A percentile compares a stretch with the other conserved stretches of the same genome.
phyloP scores from a whole-genome alignment of 2,797 vertebrate genomes.

The Chelidonichthys spinosus region DNA sequence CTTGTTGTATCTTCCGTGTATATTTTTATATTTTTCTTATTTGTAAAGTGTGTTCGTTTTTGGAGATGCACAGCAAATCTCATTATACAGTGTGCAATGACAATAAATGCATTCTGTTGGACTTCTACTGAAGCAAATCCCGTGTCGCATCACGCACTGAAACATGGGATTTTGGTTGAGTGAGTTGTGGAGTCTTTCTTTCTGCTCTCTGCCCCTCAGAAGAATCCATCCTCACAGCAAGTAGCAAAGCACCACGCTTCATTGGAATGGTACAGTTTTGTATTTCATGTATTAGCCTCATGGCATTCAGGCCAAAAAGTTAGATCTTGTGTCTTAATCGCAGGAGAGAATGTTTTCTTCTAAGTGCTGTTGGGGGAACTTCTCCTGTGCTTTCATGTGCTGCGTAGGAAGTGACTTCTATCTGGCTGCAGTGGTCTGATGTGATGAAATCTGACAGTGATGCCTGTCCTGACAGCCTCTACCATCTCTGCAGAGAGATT shows the following conservation, averaged over 20 bases:
- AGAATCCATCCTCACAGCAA: background rate
- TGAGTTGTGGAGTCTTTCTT: background rate
- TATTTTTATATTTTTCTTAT: too few relatives aligned
- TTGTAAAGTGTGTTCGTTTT: too few relatives aligned
- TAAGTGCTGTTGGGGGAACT: background rate
- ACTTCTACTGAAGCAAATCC: background rate
- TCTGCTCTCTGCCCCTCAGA: background rate
- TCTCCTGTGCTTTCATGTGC: background rate
- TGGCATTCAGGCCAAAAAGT: background rate
- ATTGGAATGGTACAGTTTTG: background rate
- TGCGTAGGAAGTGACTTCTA: background rate
- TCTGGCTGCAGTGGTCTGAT: constrained; percentile 1
- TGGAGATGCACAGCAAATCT: too few relatives aligned
- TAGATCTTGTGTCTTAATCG: background rate
- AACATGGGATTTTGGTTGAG: background rate
- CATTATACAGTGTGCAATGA: too few relatives aligned
- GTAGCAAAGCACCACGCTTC: background rate
- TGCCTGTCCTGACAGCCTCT: background rate
- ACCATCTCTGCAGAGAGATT: constrained; percentile 17
- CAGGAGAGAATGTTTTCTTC: background rate
- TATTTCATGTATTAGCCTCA: background rate
- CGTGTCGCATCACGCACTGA: background rate
- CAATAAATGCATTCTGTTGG: background rate
- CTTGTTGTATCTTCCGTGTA: too few relatives aligned
- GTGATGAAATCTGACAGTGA: background rate